Percentiles rank a stretch among this genome's conserved stretches.
Evolutionary conservation across 2,888 invertebrate genomes (phyloP).

Genomic region (Apamea monoglypha): DNA sequence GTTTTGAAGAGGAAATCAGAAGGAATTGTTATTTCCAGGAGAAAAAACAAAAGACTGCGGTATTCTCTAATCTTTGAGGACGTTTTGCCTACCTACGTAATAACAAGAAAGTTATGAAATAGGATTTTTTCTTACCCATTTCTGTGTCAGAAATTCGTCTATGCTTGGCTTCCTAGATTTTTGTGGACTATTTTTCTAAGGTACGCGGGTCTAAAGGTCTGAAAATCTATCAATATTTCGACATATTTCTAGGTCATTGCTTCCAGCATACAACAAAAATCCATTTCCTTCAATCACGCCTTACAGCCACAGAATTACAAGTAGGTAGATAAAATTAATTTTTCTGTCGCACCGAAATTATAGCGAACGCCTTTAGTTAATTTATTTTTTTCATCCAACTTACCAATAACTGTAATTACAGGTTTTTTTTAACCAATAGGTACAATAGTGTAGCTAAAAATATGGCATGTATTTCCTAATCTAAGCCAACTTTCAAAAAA

Average conservation of each 20-base stretch:
- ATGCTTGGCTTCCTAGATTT: background rate
- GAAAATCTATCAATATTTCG: constrained; percentile 30
- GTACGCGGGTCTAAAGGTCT: background rate
- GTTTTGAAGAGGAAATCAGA: constrained; percentile 8
- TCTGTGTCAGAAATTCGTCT: background rate
- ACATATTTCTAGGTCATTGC: constrained; percentile 35
- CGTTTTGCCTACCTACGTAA: background rate
- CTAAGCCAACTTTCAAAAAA: background rate
- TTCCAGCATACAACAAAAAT: constrained; percentile 34
- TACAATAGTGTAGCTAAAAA: background rate
- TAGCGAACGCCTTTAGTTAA: background rate
- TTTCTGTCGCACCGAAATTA: background rate
- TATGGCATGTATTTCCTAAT: background rate
- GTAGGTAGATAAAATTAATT: background rate
- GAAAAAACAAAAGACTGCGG: constrained; percentile 25
- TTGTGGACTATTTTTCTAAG: background rate
- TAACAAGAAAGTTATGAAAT: background rate
- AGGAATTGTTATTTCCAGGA: background rate
- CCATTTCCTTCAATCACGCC: constrained; percentile 38
- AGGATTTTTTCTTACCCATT: background rate
- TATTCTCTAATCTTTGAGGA: background rate
- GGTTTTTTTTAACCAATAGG: background rate
- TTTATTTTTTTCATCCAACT: background rate
- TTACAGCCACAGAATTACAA: constrained; percentile 32
- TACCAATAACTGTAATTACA: too few species aligned